Evolutionary conservation across 2,113 vertebrate species (phyloP), one percentile per base, ranked within the genome.

Genomic region (Atrichornis clamosus): DNA sequence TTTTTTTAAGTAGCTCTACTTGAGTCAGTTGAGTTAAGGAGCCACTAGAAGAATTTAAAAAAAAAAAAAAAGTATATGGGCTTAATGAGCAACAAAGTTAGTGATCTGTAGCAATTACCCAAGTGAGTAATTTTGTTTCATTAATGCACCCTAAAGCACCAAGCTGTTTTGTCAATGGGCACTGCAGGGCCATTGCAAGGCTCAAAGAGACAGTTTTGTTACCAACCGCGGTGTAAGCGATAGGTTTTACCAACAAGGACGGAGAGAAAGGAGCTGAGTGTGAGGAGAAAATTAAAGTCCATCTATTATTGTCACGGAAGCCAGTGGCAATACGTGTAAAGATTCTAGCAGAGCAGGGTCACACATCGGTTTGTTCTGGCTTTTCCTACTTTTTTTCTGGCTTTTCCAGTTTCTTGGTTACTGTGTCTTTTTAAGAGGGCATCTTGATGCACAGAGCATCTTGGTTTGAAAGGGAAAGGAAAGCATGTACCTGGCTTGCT

Each of bases 31-130:
- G 82, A 80, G 37, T 69, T 69, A 69, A 88, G 83, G 78, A 85
- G 32, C 41, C 22, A 3, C 62, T 58, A 22, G 62, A 89, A 86
- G 46, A 90, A 83, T 69, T 69, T 4, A 24, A 75, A 78, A 27
- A 39, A 44, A n/a, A 70, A 27, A n/a, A 77, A 80, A 37, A 68
- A 39, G 32, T 88, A 52, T 37, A 74, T 72, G 72, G 82, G 52
- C 41, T 90, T 96, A 95, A 95, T 95, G 82, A 96, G 85, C 93
- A 93, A 88, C 90, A 84, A 91, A 94, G 90, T 90, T 96, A 96
- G 95, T 91, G 87, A 95, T 96, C 90, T 93, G 83, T 68, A 74
- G 82, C 81, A 94, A 87, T 95, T 97, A 94, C 93, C 95, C 93
- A 94, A 94, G 88, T 93, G 90, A 88, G 47, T 95, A 94, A 94